Percentiles rank a stretch among this genome's conserved stretches.
Conservation (phyloP, 1,140 invertebrate genomes). For the Amyelois transitella region DNA sequence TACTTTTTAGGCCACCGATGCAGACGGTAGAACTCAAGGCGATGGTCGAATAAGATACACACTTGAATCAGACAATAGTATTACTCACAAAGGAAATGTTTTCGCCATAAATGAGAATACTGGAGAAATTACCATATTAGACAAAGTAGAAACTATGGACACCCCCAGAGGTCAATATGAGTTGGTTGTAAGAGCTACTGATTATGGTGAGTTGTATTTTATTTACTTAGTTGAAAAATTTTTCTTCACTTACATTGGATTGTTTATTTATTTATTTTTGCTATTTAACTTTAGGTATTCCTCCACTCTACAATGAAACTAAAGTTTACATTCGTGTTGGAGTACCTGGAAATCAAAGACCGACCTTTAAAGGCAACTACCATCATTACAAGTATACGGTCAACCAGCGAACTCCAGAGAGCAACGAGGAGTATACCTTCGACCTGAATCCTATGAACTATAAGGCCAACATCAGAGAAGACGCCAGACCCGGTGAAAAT, state of each 20-base stretch:
- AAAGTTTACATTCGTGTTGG: slow-evolving; percentile 81
- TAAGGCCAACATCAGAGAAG: slow-evolving; percentile 81
- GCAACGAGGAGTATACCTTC: slow-evolving; percentile 60
- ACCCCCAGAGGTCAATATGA: slow-evolving; percentile 84
- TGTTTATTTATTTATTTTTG: background rate
- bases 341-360: slow-evolving; percentile 84
- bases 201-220: slow-evolving; percentile 76
- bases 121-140: slow-evolving; percentile 80
- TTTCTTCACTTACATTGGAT: too few relatives aligned
- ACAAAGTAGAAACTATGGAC: slow-evolving; percentile 80
- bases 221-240: background rate
- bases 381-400: slow-evolving; percentile 70
- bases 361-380: slow-evolving; percentile 83
- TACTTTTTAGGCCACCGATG: slow-evolving; percentile 77
- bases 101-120: slow-evolving; percentile 78
- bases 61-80: slow-evolving; percentile 81
- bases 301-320: slow-evolving; percentile 79
- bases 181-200: slow-evolving; percentile 80
- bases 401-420: slow-evolving; percentile 32
- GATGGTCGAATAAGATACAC: slow-evolving; percentile 80
- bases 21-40: slow-evolving; percentile 81
- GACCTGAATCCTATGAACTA: slow-evolving; percentile 79
- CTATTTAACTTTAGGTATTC: slow-evolving; percentile 56
- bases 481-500: slow-evolving; percentile 79
- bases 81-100: slow-evolving; percentile 74